These are phyloP conservation scores for Amphiprion clarkii DNA, from an alignment of 2,797 vertebrate species.

Conservation along the genomic window DNA sequence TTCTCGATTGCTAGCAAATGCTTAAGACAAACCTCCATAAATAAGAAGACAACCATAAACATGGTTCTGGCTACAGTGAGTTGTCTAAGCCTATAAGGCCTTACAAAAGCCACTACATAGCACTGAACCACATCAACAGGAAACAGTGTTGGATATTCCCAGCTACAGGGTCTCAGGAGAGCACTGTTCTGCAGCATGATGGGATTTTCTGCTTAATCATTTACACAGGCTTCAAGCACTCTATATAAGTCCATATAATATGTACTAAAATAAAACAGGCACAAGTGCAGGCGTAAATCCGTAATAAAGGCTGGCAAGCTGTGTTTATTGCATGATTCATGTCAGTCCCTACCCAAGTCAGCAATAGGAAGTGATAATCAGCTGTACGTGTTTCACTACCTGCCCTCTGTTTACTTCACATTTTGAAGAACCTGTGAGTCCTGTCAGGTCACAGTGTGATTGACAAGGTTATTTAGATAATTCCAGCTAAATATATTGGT, in stretches of 20 bases:
- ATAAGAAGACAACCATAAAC: neutral
- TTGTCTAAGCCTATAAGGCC: neutral
- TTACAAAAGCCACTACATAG: constrained; percentile 4
- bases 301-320: neutral
- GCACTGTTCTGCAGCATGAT: constrained; percentile 4
- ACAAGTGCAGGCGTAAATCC: neutral
- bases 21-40: neutral
- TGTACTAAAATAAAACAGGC: neutral
- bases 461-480: neutral
- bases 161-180: constrained; percentile 17
- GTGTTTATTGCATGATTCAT: neutral
- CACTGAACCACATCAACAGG: constrained; percentile 9
- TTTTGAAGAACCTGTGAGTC: neutral
- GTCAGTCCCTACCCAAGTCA: neutral
- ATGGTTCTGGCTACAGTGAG: neutral
- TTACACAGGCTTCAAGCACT: neutral
- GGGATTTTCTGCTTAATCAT: constrained; percentile 11
- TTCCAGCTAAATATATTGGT: neutral
- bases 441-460: neutral
- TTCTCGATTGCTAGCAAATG: neutral
- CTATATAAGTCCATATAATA: neutral
- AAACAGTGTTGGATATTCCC: constrained; percentile 16
- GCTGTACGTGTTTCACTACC: neutral
- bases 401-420: neutral
- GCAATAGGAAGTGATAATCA: neutral